phyloP scores from a whole-genome alignment of 1,140 invertebrate genomes.

The Monochamus saltuarius region DNA sequence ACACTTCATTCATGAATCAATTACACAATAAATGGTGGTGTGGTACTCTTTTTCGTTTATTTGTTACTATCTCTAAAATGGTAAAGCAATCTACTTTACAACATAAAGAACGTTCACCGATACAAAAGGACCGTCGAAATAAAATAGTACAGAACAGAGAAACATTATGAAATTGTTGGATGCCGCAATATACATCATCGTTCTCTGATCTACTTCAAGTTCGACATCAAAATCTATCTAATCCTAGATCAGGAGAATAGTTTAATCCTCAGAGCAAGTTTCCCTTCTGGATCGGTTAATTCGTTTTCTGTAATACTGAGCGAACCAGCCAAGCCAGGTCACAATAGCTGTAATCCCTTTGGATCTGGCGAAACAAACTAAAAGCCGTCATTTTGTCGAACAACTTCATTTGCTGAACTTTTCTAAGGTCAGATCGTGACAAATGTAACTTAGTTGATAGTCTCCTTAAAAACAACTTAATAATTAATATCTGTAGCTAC shows the following conservation, averaged over 20 bases:
- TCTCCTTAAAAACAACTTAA: slow-evolving; percentile 1
- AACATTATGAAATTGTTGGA: no score
- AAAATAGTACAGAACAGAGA: no score
- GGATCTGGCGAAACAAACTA: slow-evolving; percentile 38
- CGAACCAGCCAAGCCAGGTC: slow-evolving; percentile 25
- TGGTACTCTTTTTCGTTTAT: no score
- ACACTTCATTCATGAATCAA: no score
- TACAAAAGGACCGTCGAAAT: no score
- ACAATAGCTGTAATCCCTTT: slow-evolving; percentile 39
- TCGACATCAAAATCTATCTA: slow-evolving; percentile 24
- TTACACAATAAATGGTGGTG: no score
- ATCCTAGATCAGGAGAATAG: slow-evolving; percentile 42
- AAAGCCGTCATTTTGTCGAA: slow-evolving; percentile 36
- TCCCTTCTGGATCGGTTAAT: slow-evolving; percentile 39
- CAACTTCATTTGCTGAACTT: slow-evolving; percentile 31
- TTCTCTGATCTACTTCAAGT: slow-evolving; percentile 32
- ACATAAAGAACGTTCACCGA: no score
- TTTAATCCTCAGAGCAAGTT: slow-evolving; percentile 39
- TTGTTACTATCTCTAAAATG: no score
- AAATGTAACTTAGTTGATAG: slow-evolving; percentile 9
- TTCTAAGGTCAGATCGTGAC: slow-evolving; percentile 26
- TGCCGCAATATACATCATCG: slow-evolving; percentile 23
- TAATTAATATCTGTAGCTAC: neutral
- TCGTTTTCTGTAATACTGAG: slow-evolving; percentile 36
- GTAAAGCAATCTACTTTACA: no score